Percentiles rank a stretch among this genome's conserved stretches.
phyloP scores from a whole-genome alignment of 2,888 invertebrate species.

The Entomobrya proxima region DNA sequence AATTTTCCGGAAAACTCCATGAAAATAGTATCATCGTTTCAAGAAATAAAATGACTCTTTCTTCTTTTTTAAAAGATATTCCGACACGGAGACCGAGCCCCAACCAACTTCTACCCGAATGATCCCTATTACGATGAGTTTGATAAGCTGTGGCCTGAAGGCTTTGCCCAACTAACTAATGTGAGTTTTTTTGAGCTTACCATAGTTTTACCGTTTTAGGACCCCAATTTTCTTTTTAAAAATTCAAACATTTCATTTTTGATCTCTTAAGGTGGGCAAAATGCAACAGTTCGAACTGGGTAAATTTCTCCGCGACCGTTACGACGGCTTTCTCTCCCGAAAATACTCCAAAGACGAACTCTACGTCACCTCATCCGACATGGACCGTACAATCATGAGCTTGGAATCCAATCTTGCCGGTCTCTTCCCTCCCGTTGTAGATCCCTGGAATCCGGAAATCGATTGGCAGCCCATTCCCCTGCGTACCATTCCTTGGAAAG shows the following conservation, averaged over 20 bases:
- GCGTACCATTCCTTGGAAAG: constrained; percentile 67
- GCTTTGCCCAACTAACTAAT: constrained; percentile 89
- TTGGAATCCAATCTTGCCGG: constrained; percentile 89
- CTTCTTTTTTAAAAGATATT: constrained; percentile 81
- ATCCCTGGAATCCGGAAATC: constrained; percentile 81
- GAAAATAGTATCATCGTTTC: too few species aligned
- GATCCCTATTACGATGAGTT: constrained; percentile 86
- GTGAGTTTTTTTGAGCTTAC: constrained; percentile 79
- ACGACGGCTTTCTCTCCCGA: constrained; percentile 79
- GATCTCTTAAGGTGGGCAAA: constrained; percentile 76
- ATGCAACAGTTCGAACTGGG: constrained; percentile 82
- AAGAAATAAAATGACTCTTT: too few species aligned
- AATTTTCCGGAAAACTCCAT: too few species aligned
- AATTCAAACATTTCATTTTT: neutral
- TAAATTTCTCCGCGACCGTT: constrained; percentile 83
- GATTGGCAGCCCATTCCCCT: constrained; percentile 77
- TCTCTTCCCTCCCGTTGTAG: constrained; percentile 83
- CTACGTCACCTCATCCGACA: constrained; percentile 83
- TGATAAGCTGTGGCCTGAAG: constrained; percentile 85
- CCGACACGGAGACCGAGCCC: constrained; percentile 90
- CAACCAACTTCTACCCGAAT: constrained; percentile 85
- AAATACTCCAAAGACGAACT: constrained; percentile 78
- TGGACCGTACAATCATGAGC: constrained; percentile 91
- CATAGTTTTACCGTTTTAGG: neutral
- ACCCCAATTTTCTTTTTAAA: neutral